These are phyloP conservation scores for Cyprinodon diabolis DNA, from an alignment of 2,797 vertebrate genomes.

Conservation along the genomic window DNA sequence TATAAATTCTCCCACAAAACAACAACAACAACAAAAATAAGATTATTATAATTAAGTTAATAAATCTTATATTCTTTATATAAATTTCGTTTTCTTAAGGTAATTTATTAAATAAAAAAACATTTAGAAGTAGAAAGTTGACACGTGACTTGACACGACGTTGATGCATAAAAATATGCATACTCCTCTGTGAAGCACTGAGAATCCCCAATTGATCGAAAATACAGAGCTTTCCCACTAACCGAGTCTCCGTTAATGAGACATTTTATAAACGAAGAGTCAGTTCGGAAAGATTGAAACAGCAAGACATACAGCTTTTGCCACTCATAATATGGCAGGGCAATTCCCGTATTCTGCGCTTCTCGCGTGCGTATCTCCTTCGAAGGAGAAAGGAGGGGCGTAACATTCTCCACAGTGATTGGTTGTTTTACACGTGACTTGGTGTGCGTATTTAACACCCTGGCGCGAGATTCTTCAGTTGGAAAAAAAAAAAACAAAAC, in stretches of 20 bases:
- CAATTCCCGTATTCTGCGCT: not conserved
- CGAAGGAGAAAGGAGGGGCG: not conserved
- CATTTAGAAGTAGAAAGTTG: too few relatives aligned
- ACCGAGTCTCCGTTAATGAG: too few relatives aligned
- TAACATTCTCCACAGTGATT: conserved; percentile 21
- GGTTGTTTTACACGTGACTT: conserved; percentile 53
- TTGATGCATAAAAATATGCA: too few relatives aligned
- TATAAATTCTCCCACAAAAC: too few relatives aligned
- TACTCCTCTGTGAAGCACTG: not conserved
- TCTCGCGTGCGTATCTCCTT: too few relatives aligned
- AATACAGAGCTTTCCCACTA: not conserved
- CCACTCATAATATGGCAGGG: not conserved
- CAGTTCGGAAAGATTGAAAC: not conserved
- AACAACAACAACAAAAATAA: too few relatives aligned
- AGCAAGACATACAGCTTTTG: not conserved
- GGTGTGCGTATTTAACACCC: conserved; percentile 74
- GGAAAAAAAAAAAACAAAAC: not conserved
- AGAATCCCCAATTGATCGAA: not conserved
- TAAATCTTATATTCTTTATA: too few relatives aligned
- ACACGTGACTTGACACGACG: too few relatives aligned
- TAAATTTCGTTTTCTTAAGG: too few relatives aligned
- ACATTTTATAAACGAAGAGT: not conserved
- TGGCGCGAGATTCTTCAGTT: conserved; percentile 68
- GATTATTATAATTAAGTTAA: too few relatives aligned
- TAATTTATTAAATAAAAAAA: too few relatives aligned